These are phyloP conservation scores for Ormyrus thymus DNA, from an alignment of 2,888 invertebrate genomes.

Conservation along the genomic window DNA sequence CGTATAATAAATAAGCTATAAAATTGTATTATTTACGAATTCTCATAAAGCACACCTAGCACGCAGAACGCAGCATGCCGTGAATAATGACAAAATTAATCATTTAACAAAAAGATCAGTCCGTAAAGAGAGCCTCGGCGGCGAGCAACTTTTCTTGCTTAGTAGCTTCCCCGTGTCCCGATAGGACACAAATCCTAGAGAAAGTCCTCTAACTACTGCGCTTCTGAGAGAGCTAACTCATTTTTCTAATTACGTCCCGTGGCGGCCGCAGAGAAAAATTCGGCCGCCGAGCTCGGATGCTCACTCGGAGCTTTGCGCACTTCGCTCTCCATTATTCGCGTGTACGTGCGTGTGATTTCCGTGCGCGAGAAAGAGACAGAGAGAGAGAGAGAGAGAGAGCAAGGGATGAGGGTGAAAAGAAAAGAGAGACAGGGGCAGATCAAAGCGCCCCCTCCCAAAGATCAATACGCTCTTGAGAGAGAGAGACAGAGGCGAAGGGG, in stretches of 20 bases:
- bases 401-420: constrained; percentile 43
- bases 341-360: constrained; percentile 56
- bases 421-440: constrained; percentile 65
- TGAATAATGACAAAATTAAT: constrained; percentile 47
- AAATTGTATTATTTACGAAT: constrained; percentile 24
- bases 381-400: constrained; percentile 41
- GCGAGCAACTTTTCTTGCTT: constrained; percentile 25
- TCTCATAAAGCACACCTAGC: constrained; percentile 2
- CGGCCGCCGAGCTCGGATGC: constrained; percentile 66
- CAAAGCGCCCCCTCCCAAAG: constrained; percentile 71
- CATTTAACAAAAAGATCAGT: constrained; percentile 31
- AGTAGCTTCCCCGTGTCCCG: neutral
- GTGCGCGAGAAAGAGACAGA: constrained; percentile 31
- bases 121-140: constrained; percentile 9
- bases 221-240: constrained; percentile 69
- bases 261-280: constrained; percentile 60
- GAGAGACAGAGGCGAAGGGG: constrained; percentile 39
- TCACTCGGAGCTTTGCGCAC: constrained; percentile 50
- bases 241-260: constrained; percentile 71
- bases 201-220: constrained; percentile 64
- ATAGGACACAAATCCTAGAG: constrained; percentile 48
- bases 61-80: neutral
- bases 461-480: constrained; percentile 71
- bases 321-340: constrained; percentile 51
- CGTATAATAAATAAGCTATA: constrained; percentile 32